Conservation (phyloP, 2,888 invertebrate genomes). For the Coecobrya sp. region DNA sequence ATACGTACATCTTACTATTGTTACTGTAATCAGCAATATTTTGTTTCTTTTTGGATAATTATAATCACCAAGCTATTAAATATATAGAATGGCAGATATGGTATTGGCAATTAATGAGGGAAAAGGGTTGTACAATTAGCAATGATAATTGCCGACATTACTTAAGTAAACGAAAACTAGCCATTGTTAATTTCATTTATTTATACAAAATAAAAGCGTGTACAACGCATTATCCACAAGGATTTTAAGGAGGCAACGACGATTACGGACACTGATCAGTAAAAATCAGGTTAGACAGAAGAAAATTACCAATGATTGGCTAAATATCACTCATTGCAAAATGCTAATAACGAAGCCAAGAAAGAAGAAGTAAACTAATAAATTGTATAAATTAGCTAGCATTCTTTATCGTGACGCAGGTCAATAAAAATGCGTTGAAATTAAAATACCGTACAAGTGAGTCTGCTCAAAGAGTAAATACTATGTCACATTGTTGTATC, state of each 20-base stretch:
- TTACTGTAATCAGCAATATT: slow-evolving; percentile 58
- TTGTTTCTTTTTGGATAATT: background rate
- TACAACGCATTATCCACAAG: background rate
- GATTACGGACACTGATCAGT: slow-evolving; percentile 8
- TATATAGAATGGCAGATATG: slow-evolving; percentile 10
- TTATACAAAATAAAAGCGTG: background rate
- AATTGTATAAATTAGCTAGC: slow-evolving; percentile 40
- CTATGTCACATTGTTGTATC: background rate
- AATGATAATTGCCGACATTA: slow-evolving; percentile 68
- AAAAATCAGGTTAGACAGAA: slow-evolving; percentile 53
- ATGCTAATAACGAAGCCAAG: slow-evolving; percentile 23
- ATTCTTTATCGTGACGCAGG: slow-evolving; percentile 37
- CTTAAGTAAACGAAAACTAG: slow-evolving; percentile 4
- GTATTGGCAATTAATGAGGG: slow-evolving; percentile 75
- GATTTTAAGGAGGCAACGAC: background rate
- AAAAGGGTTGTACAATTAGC: slow-evolving; percentile 65
- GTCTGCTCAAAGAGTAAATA: background rate
- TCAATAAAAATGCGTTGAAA: slow-evolving; percentile 6
- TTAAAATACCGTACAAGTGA: background rate
- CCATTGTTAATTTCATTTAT: background rate
- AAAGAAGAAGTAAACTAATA: slow-evolving; percentile 38
- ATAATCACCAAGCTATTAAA: slow-evolving; percentile 39
- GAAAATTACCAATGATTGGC: slow-evolving; percentile 27
- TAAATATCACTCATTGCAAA: slow-evolving; percentile 44
- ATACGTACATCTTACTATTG: background rate